Percentiles rank a stretch among this genome's conserved stretches.
Conservation (phyloP, 2,113 vertebrate genomes). For the Ivindomyrus marchei region DNA sequence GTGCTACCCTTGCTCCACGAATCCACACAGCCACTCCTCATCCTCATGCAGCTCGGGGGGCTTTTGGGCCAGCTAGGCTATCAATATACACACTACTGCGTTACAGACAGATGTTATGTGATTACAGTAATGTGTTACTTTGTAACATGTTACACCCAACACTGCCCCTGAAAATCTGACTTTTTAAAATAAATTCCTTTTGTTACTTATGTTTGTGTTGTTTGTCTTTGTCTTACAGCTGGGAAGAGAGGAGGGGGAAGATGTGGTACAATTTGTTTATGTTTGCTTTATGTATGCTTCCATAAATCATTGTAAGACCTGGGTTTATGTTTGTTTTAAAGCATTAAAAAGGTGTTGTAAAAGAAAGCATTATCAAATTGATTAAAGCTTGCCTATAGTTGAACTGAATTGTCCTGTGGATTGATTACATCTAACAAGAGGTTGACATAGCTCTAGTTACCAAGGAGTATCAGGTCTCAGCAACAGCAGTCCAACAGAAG, state of each 20-base stretch:
- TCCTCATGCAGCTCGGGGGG: no score
- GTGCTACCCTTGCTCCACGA: no score
- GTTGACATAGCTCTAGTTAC: constrained; percentile 5
- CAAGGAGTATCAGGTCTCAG: neutral
- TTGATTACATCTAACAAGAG: neutral
- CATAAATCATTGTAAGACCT: neutral
- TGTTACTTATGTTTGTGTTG: neutral
- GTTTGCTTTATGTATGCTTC: neutral
- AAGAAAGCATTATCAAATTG: neutral
- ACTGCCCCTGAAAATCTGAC: neutral
- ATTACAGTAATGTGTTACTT: neutral
- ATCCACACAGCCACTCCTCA: no score
- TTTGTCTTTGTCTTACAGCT: neutral
- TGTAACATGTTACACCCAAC: neutral
- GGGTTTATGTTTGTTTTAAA: neutral
- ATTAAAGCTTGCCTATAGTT: neutral
- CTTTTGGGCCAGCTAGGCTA: no score
- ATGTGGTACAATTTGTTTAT: neutral
- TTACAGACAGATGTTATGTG: neutral
- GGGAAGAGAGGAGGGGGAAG: neutral
- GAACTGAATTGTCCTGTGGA: neutral
- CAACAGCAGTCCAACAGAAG: neutral
- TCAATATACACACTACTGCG: neutral
- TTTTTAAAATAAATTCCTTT: neutral
- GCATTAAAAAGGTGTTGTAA: neutral